Evolutionary conservation across 64 coral and sea anemone species (phyloP), one percentile per base, ranked within the genome.

Genomic region (Cladopsammia gracilis): DNA sequence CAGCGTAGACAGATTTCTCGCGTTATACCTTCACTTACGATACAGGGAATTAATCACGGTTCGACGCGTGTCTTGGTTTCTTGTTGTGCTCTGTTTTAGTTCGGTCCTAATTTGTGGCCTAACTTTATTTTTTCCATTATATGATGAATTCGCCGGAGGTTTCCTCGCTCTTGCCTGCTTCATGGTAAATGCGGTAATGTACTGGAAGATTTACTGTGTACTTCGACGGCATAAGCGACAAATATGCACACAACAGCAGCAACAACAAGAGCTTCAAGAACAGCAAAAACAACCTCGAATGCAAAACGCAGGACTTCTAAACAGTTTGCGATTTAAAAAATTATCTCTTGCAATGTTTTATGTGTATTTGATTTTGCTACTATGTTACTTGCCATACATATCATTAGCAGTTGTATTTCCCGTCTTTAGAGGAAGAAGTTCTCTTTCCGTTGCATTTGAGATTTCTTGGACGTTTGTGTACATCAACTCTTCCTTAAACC

Each of bases 1-100:
- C 22, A 87, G 85, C n/a, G 68, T 72, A 10, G 85, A 87, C 24
- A 73, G 85, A 54, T 87, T 71, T 10, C 19, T 87, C 8, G 85
- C 85, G 4, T 58, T 87, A 19, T 65, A 47, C 26, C 66, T 87
- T 19, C 67, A 87, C 13, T 7, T 87, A 9, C 48, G 85, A 43
- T 87, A 87, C 56, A 87, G 19, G 7, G 3, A 51, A 42, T 23
- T 87, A 6, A 34, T 87, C 15, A 87, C 85, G 6, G 18, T 58
- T 6, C 68, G 66, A 12, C 85, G 85, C 6, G 45, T 75, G 6
- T 75, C 4, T 7, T 48, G 46, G 5, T 75, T 48, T 18, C 72
- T 75, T 19, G 72, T 44, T 75, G 5, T 75, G 0, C 44, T 49
- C 5, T 49, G 43, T 7, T 4, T 75, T 1, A 13, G 4, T 15